These are phyloP conservation scores for Temnothorax longispinosus DNA, from an alignment of 1,140 invertebrate genomes.

Conservation along the genomic window DNA sequence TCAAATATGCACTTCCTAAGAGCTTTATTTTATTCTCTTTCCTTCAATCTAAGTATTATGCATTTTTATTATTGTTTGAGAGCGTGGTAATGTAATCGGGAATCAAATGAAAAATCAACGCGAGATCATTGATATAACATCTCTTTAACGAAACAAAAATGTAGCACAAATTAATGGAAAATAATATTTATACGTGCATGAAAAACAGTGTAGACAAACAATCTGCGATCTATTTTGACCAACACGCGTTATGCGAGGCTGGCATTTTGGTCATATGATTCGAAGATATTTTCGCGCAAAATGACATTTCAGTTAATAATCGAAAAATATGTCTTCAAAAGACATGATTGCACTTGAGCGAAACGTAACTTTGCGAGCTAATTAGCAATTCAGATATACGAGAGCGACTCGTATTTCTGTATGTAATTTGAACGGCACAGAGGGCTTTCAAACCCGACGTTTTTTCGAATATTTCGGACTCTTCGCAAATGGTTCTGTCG, in stretches of 20 bases:
- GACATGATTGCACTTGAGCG: neutral
- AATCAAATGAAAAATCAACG: neutral
- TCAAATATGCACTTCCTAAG: neutral
- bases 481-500: no score
- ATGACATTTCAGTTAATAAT: neutral
- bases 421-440: neutral
- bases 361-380: neutral
- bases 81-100: neutral
- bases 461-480: neutral
- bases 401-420: neutral
- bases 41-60: neutral
- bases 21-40: neutral
- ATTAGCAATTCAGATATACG: neutral
- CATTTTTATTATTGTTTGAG: neutral
- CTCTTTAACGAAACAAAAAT: neutral
- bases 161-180: neutral
- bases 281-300: neutral
- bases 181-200: neutral
- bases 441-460: neutral
- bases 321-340: neutral
- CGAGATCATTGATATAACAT: neutral
- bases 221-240: neutral
- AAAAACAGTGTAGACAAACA: neutral
- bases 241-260: neutral
- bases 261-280: neutral